These are phyloP conservation scores for Coregonus suidteri DNA, from an alignment of 2,797 vertebrate species.

Conservation along the genomic window DNA sequence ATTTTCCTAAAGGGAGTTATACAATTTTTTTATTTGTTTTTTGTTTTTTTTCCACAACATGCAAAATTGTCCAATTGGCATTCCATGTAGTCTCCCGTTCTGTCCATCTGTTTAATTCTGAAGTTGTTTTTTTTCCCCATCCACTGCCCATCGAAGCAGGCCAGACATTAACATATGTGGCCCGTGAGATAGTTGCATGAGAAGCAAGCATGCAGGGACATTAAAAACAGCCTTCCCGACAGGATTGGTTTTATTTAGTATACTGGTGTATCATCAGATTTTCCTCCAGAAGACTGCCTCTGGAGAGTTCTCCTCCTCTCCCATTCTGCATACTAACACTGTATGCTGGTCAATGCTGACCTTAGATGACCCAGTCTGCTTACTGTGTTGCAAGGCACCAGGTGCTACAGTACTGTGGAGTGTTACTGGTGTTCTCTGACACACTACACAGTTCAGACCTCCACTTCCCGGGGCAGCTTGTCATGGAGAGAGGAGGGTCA, in stretches of 20 bases:
- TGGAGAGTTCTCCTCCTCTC: constrained; percentile 54
- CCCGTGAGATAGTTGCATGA: background rate
- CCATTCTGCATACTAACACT: constrained; percentile 62
- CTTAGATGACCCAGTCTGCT: constrained; percentile 33
- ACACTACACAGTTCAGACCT: background rate
- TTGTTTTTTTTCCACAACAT: no score
- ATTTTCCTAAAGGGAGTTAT: no score
- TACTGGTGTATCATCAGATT: constrained; percentile 63
- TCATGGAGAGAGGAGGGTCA: background rate
- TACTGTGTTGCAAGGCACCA: constrained; percentile 41
- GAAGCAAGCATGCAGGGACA: constrained; percentile 47
- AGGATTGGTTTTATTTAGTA: constrained; percentile 54
- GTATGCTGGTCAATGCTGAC: constrained; percentile 41
- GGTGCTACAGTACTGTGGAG: background rate
- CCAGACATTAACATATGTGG: background rate
- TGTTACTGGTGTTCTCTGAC: background rate
- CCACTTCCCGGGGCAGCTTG: background rate
- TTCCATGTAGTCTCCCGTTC: background rate
- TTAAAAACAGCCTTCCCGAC: constrained; percentile 59
- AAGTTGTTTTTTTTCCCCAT: background rate
- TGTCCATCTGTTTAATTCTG: background rate
- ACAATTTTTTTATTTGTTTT: no score
- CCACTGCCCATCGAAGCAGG: background rate
- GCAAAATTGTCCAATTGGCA: background rate
- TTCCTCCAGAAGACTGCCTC: constrained; percentile 57